Evolutionary conservation across 2,888 invertebrate species (phyloP).

Genomic region (Agonopterix subpropinquella): DNA sequence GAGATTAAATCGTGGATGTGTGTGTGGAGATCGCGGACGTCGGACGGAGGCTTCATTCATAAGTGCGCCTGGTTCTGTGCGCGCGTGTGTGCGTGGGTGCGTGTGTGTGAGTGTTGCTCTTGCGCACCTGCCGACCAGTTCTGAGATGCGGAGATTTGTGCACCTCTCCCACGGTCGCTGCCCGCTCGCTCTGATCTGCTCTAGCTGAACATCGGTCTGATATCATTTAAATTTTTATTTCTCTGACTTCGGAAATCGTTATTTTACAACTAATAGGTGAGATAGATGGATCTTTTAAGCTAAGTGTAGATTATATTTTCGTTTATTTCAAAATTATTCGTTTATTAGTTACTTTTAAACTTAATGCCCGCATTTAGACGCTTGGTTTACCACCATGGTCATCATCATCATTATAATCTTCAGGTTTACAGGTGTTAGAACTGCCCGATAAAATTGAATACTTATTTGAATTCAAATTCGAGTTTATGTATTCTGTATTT

Average conservation of each 20-base stretch:
- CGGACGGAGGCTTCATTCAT: slow-evolving; percentile 61
- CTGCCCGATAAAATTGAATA: too few species aligned
- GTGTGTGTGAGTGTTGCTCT: slow-evolving; percentile 28
- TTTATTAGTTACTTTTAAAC: too few species aligned
- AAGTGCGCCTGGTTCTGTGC: slow-evolving; percentile 56
- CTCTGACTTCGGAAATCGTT: slow-evolving; percentile 3
- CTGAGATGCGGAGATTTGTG: slow-evolving; percentile 75
- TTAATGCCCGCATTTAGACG: too few species aligned
- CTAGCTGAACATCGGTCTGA: slow-evolving; percentile 58
- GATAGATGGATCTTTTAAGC: too few species aligned
- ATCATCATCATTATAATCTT: too few species aligned
- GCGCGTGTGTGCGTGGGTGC: slow-evolving; percentile 25
- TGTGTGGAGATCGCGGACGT: slow-evolving; percentile 24
- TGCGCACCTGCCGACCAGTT: slow-evolving; percentile 75
- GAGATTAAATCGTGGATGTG: slow-evolving; percentile 42
- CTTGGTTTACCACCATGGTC: too few species aligned
- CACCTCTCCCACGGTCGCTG: slow-evolving; percentile 75
- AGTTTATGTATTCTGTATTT: too few species aligned
- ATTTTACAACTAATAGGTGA: too few species aligned
- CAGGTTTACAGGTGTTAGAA: too few species aligned
- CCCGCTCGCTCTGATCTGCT: slow-evolving; percentile 58
- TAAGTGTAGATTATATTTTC: too few species aligned
- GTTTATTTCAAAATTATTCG: too few species aligned
- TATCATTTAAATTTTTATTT: slow-evolving; percentile 60
- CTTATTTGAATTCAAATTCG: too few species aligned